A percentile compares a stretch with the other conserved stretches of the same genome.
Conservation (phyloP, 2,888 invertebrate species). For the Serripes groenlandicus region DNA sequence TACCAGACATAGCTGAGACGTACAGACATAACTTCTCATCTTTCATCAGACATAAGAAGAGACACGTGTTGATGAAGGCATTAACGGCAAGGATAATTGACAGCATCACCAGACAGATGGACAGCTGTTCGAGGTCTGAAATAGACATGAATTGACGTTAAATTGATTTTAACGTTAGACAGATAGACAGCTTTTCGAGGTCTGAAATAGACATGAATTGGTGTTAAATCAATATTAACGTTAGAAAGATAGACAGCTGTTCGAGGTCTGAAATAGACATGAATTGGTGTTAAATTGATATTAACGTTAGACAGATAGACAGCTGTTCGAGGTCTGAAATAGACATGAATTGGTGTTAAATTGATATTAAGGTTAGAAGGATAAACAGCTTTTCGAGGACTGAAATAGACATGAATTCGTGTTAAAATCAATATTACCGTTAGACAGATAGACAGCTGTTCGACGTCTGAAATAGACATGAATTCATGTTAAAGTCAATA, state of each 20-base stretch:
- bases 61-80: conserved; percentile 30
- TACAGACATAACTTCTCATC: conserved; percentile 48
- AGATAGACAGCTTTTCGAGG: conserved; percentile 16
- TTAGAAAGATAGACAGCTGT: conserved; percentile 25
- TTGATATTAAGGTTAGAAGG: too few species aligned
- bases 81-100: conserved; percentile 36
- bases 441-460: too few species aligned
- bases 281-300: too few species aligned
- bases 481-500: too few species aligned
- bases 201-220: conserved; percentile 1
- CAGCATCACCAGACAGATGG: conserved; percentile 35
- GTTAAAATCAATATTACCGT: too few species aligned
- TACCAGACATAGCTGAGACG: conserved; percentile 32
- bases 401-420: too few species aligned
- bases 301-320: conserved; percentile 29
- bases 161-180: conserved; percentile 33
- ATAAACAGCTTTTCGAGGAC: too few species aligned
- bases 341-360: too few species aligned
- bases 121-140: conserved; percentile 11
- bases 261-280: background rate
- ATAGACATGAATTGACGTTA: too few species aligned
- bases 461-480: too few species aligned
- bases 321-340: conserved; percentile 7
- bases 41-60: conserved; percentile 35
- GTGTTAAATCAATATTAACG: conserved; percentile 35